Evolutionary conservation across 2,113 vertebrate species (phyloP).

Genomic region (Rhineura floridana): DNA sequence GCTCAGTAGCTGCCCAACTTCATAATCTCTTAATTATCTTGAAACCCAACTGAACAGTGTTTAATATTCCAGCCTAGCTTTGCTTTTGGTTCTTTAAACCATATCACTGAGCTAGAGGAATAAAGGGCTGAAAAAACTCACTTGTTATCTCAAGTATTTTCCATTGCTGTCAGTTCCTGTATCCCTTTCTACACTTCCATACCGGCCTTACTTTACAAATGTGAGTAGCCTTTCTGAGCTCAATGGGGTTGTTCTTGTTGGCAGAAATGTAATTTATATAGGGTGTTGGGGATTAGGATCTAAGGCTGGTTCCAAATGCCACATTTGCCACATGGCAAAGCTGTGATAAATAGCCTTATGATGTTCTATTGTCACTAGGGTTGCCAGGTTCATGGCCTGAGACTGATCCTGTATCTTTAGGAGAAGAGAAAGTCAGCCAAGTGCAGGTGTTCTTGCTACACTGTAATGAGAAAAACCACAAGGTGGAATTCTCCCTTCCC

Average conservation of each 20-base stretch:
- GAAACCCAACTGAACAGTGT: slow-evolving; percentile 2
- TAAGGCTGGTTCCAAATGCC: background rate
- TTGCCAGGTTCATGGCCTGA: too few species aligned
- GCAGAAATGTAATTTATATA: background rate
- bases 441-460: too few species aligned
- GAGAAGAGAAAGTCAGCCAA: too few species aligned
- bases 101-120: background rate
- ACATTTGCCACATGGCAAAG: background rate
- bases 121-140: background rate
- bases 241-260: background rate
- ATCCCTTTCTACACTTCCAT: background rate
- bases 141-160: slow-evolving; percentile 1
- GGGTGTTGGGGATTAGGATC: background rate
- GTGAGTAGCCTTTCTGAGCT: slow-evolving; percentile 10
- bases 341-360: background rate
- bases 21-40: slow-evolving; percentile 29
- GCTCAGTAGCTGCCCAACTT: slow-evolving; percentile 13
- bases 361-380: background rate
- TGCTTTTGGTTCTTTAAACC: background rate
- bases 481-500: too few species aligned
- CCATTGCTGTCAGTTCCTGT: background rate
- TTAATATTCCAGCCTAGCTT: slow-evolving; percentile 7
- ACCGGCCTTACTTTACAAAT: slow-evolving; percentile 3
- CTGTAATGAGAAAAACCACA: too few species aligned
- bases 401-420: too few species aligned